Evolutionary conservation across 2,797 vertebrate genomes (phyloP), one percentile per base, ranked within the genome.

Genomic region (Caiman crocodilus): DNA sequence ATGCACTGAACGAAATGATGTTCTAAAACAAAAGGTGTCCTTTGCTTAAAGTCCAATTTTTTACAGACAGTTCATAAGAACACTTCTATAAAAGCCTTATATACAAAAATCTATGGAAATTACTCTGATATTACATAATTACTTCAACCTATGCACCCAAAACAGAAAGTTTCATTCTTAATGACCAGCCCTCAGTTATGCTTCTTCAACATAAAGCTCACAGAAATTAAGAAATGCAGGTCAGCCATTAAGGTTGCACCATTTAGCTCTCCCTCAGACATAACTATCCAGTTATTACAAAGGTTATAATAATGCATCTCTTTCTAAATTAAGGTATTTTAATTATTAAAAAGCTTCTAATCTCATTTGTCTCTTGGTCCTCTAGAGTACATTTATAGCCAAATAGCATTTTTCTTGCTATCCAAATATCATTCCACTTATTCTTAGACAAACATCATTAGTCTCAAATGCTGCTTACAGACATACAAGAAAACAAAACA

Each of bases 81-180:
- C 76, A 87, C 35, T 86, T 56, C 63, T 90, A 55, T 89, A 90
- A 92, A 92, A 92, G 80, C 1, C 42, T 90, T 88, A 90, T 86
- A 91, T 14, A 35, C 87, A 90, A 91, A 69, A 90, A 89, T 90
- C 78, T 91, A 63, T 84, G 91, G 94, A 94, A 95, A 93, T 81
- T 89, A 61, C n/a, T 78, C 74, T 95, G 90, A 82, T 14, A 69
- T 95, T 96, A 91, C 88, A 93, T 83, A 89, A 32, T 90, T 93
- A 84, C 93, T 94, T 81, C 76, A 92, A 81, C 42, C 30, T n/a
- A 93, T 83, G 50, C 78, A 87, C 50, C 82, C 90, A 84, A 94
- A 95, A 81, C 30, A 94, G 76, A 93, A 92, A 84, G 42, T 42
- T 42, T 42, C 69, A 94, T 87, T 76, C 87, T 78, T 61, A 84